Base-by-base conservation (phyloP, 2,113 vertebrate genomes). In the Tiliqua scincoides region DNA sequence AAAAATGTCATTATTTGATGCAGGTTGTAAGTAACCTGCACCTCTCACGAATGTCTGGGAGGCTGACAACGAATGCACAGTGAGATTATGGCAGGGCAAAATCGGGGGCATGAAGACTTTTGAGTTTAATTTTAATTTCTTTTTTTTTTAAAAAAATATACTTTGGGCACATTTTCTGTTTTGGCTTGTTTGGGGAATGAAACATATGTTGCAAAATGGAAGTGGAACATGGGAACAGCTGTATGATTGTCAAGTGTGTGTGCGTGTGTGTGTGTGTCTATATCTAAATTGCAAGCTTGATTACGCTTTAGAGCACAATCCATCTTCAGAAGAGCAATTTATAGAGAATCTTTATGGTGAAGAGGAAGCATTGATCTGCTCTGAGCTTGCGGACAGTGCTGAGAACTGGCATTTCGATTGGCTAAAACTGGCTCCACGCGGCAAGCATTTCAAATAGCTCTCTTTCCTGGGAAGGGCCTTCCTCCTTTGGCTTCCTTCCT, bases 391-490 rank as follows among this genome's bases (percentile, higher is more conserved):
- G 18, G 88, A 86, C 71, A 79, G 88, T 85, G 89, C 52, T 52
- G 78, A 87, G 86, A 83, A 57, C 62, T 76, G 80, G 72, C 77
- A 82, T 86, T 92, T 94, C 70, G 32, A 87, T 84, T 90, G 91
- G n/a, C 48, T 85, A 90, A 87, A 92, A 92, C 93, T 89, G 89
- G 89, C 89, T 79, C 95, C 90, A 92, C 87, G 85, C 84, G 87
- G 81, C 87, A 85, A 61, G 86, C 91, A 84, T 94, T 96, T 86
- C 91, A 92, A 96, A 94, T 94, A 86, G 89, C 91, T 95, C 96
- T 95, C 95, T 96, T 97, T 96, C 94, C 91, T 83, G 91, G 92
- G 89, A 81, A 89, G 89, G 32, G 88, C 91, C 91, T 93, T 93
- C 94, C 94, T 95, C 93, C 67, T 54, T 35, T 11, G 12, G 6